Percentiles rank a stretch among this genome's conserved stretches.
Evolutionary conservation across 2,113 vertebrate species (phyloP).

Genomic region (Nycticryphes semicollaris): DNA sequence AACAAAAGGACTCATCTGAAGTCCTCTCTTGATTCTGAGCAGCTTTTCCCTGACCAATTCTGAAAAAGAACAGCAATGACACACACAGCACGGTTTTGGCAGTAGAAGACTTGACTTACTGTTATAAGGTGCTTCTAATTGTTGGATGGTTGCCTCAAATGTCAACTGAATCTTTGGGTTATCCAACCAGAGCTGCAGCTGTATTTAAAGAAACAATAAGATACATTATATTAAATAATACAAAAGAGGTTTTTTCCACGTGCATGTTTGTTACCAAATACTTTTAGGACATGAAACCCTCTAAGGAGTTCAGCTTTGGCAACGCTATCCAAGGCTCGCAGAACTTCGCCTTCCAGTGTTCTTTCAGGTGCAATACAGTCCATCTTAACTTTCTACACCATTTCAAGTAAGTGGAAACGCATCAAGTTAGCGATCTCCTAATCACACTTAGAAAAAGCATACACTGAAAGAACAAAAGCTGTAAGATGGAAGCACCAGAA

Average conservation of each 20-base stretch:
- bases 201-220: conserved; percentile 46
- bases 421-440: neutral
- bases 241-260: neutral
- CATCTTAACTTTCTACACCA: neutral
- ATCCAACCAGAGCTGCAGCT: conserved; percentile 98
- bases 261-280: neutral
- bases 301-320: neutral
- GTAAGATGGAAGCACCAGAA: neutral
- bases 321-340: neutral
- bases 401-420: neutral
- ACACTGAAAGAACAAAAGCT: neutral
- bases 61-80: neutral
- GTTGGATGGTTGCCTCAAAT: conserved; percentile 92
- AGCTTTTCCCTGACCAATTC: neutral
- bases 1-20: neutral
- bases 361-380: neutral
- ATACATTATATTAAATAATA: neutral
- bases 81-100: fast-evolving
- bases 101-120: conserved; percentile 78
- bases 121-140: conserved; percentile 95
- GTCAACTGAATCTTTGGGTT: conserved; percentile 97
- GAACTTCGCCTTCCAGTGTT: neutral
- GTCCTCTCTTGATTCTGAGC: neutral
- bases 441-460: neutral
- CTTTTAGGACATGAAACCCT: neutral